These are phyloP conservation scores for Molossus alvarezi DNA, from an alignment of 2,797 vertebrate genomes.

Conservation along the genomic window DNA sequence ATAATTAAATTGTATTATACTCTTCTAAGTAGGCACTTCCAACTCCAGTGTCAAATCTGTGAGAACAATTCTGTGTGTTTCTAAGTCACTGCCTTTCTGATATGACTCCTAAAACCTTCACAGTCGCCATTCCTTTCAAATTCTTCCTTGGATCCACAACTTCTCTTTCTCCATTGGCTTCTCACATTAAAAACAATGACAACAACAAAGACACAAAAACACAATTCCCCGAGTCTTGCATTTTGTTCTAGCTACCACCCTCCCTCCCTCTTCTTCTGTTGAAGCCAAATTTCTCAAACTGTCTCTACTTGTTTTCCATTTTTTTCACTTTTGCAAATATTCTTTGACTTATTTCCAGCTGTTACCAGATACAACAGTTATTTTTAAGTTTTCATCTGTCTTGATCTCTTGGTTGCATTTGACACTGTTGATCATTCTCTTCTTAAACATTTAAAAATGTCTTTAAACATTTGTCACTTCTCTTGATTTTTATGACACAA, in stretches of 20 bases:
- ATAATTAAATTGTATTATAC: background rate
- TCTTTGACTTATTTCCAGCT: conserved; percentile 6
- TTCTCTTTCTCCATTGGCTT: background rate
- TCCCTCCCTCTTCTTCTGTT: background rate
- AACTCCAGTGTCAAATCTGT: background rate
- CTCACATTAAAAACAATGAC: background rate
- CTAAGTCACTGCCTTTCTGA: background rate
- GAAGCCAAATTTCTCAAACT: background rate
- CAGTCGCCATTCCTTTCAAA: conserved; percentile 22
- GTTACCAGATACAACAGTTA: background rate
- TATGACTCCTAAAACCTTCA: background rate
- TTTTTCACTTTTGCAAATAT: background rate
- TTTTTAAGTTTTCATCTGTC: conserved; percentile 16
- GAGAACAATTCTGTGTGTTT: background rate
- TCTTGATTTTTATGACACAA: background rate
- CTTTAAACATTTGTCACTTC: background rate
- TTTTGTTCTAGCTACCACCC: background rate
- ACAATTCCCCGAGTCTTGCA: background rate
- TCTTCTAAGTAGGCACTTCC: background rate
- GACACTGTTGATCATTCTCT: background rate
- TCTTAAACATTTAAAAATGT: conserved; percentile 25
- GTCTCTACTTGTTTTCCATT: background rate
- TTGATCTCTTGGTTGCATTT: background rate
- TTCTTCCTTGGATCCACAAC: background rate
- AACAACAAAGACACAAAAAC: background rate